phyloP scores from a whole-genome alignment of 2,888 invertebrate genomes.

The Deilephila elpenor region DNA sequence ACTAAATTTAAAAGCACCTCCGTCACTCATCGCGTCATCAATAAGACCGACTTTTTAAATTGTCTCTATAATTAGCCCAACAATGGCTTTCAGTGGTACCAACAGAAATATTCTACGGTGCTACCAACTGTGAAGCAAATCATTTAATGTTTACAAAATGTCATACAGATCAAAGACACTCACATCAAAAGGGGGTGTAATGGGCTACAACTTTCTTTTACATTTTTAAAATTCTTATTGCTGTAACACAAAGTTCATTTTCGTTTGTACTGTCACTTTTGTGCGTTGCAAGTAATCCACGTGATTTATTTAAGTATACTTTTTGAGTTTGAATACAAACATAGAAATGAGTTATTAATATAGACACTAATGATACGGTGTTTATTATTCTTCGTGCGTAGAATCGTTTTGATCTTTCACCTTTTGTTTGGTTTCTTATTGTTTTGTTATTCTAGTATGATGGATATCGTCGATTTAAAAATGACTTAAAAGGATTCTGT shows the following conservation, averaged over 20 bases:
- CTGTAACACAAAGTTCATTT: not conserved
- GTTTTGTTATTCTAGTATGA: conserved; percentile 19
- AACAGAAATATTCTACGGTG: conserved; percentile 61
- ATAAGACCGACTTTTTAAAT: conserved; percentile 57
- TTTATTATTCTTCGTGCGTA: conserved; percentile 37
- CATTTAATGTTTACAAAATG: conserved; percentile 77
- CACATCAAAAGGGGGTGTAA: conserved; percentile 73
- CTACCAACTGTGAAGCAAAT: conserved; percentile 68
- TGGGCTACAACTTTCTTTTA: conserved; percentile 56
- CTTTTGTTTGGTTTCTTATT: conserved; percentile 12
- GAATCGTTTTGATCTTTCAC: conserved; percentile 28
- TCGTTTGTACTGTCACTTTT: not conserved
- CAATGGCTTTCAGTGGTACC: conserved; percentile 60
- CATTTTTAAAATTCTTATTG: conserved; percentile 42
- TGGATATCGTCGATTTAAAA: too few species aligned
- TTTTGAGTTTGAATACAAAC: conserved; percentile 76
- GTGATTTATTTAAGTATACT: conserved; percentile 39
- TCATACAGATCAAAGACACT: conserved; percentile 77
- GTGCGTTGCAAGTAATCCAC: not conserved
- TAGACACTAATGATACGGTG: conserved; percentile 36
- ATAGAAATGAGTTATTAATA: conserved; percentile 43
- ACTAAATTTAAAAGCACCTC: conserved; percentile 49
- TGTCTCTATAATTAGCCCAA: conserved; percentile 70
- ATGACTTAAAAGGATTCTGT: too few species aligned
- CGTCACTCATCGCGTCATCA: conserved; percentile 70